Evolutionary conservation across 2,797 vertebrate species (phyloP), one percentile per base, ranked within the genome.

Genomic region (Crocodylus rhombifer): DNA sequence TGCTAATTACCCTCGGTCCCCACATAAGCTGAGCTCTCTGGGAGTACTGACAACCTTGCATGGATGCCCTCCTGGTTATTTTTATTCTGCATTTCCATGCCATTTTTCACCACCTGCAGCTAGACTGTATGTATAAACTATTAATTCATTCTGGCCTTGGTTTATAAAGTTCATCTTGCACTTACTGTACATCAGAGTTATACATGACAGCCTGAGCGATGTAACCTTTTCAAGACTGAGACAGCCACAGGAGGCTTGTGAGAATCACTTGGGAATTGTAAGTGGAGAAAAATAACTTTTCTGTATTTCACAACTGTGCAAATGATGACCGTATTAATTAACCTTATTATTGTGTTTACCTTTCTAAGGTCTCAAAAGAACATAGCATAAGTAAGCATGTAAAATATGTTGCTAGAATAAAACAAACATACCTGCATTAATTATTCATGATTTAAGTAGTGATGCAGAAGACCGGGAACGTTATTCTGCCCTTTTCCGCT

Each of bases 311-410:
- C 83, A 89, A 25, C 5, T 86, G 25, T 26, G 14, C 21, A 6
- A 4, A 17, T 74, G 81, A 82, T 42, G 7, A 1, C 71, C 71
- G 84, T 17, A 81, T 91, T 30, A 80, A 92, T 92, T 92, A 69
- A 84, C 12, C 8, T 92, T 88, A 76, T 86, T 92, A 85, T 81
- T 51, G 82, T n/a, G 5, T 86, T 90, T 91, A 71, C 88, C 82
- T 77, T 90, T 82, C 63, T 57, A 56, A 87, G 71, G 42, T 83
- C 2, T 82, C 26, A 57, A 75, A 51, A 88, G n/a, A 21, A 6
- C 56, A 74, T 91, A 36, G 77, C 51, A 82, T 90, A 90, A 90
- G 77, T 86, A 64, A 57, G 30, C 4, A 7, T 87, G 13, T 58
- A 86, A 51, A 26, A 33, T 14, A 85, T 74, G 28, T 58, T 56